Evolutionary conservation across 2,113 vertebrate genomes (phyloP), one percentile per base, ranked within the genome.

Genomic region (Zeus faber): DNA sequence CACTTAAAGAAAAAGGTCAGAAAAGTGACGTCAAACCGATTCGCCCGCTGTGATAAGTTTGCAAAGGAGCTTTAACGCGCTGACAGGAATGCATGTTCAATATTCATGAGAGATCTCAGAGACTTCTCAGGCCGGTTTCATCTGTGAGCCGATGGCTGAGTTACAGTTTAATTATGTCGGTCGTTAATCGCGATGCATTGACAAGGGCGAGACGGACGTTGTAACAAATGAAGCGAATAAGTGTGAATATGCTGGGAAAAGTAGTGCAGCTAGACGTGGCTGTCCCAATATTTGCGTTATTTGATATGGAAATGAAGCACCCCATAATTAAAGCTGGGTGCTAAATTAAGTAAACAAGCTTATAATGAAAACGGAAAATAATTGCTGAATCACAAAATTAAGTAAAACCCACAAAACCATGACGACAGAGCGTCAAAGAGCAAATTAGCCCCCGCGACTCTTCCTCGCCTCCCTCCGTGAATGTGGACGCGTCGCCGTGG

Each of bases 401-500:
- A 72, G 72, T 33, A 61, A 60, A 79, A 35, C 20, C 22, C 39
- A 18, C 23, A 37, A 48, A 35, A 31, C 21, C 39, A 63, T n/a
- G 23, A 48, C 9, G 18, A 55, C 7, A 37, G 17, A n/a, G n/a
- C 23, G 72, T 62, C 72, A 48, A 43, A 49, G 26, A 37, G 50
- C 44, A 64, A 60, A 56, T 65, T 64, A 25, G 43, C 23, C 16
- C 31, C 16, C 9, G 54, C 65, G 9, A 49, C 66, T 31, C 24
- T 61, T 14, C 18, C 48, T 17, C n/a, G 33, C 16, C 6, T 41
- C 26, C 9, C 14, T 7, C 5, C 66, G 26, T 46, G 3, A 17
- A 7, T 14, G 2, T 65, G 64, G 69, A 82, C 76, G 63, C 81
- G 84, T 84, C 81, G 83, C 85, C 76, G 67, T 83, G 83, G 84